Base-by-base conservation (phyloP, 2,888 invertebrate genomes). In the Ormia ochracea region DNA sequence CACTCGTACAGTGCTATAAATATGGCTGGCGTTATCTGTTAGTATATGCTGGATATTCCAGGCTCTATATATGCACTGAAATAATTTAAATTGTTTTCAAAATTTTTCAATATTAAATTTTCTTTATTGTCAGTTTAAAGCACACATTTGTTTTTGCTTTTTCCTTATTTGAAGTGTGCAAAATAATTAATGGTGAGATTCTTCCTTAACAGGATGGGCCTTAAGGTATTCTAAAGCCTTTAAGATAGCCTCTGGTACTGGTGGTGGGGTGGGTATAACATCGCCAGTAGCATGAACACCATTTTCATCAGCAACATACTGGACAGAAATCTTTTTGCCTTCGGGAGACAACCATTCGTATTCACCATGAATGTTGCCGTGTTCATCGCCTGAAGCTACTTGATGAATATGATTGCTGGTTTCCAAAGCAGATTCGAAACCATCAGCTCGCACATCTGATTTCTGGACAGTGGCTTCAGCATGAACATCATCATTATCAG, bases 171-270 rank as follows among this genome's bases (percentile, higher is more conserved):
- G n/a, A n/a, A n/a, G n/a, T n/a, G n/a, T n/a, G 36, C 14, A 41
- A 31, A 50, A 52, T 23, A n/a, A n/a, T 61, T 48, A 63, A 69
- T 70, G 69, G 4, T 66, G 38, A n/a, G 10, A 7, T 26, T 61
- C 66, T 14, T 79, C 82, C 48, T 83, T 75, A 3, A 83, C 90
- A 45, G 88, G 85, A 82, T 91, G 90, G 48, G 88, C 86, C 82
- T 85, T 88, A 83, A 87, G 91, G 89, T 90, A 92, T 83, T 91
- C 90, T 26, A 92, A 84, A 12, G 84, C 70, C 45, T 81, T 82
- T 5, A 83, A 19, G 59, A 86, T 85, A 17, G 78, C 81, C 4
- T 61, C 83, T 56, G 85, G 85, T 4, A 83, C 69, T 81, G 85
- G 85, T 54, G 82, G 85, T 21, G 84, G 68, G 7, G 82, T 83